phyloP scores from a whole-genome alignment of 2,888 invertebrate genomes.

The Nipponacmea schrenckii region DNA sequence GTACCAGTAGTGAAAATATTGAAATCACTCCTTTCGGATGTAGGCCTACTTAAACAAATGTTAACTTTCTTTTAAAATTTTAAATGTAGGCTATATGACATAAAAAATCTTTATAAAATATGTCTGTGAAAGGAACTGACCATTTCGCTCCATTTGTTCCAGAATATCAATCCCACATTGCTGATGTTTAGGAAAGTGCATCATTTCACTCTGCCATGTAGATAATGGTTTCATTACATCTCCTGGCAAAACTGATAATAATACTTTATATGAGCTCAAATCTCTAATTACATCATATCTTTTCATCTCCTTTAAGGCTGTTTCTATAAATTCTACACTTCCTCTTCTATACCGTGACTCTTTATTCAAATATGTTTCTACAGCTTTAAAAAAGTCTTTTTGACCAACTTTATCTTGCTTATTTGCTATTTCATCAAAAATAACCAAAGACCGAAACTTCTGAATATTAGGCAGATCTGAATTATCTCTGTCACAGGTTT shows the following conservation, averaged over 20 bases:
- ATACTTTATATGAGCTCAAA: slow-evolving; percentile 77
- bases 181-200: slow-evolving; percentile 96
- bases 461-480: no score
- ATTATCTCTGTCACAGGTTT: no score
- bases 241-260: slow-evolving; percentile 91
- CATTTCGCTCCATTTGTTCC: slow-evolving; percentile 94
- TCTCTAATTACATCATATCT: slow-evolving; percentile 88
- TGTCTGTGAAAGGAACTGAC: slow-evolving; percentile 70
- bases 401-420: slow-evolving; percentile 34
- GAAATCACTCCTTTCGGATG: no score
- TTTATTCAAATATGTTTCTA: slow-evolving; percentile 74
- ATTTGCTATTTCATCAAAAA: no score
- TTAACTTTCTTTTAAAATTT: no score
- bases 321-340: slow-evolving; percentile 93
- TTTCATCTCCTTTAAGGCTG: slow-evolving; percentile 87
- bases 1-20: no score
- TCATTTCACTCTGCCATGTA: slow-evolving; percentile 85
- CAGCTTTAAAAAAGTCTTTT: slow-evolving; percentile 50
- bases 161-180: slow-evolving; percentile 89
- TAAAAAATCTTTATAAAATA: no score
- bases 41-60: no score
- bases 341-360: slow-evolving; percentile 80
- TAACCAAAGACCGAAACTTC: no score
- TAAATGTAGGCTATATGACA: no score
- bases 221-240: slow-evolving; percentile 79